Percentiles rank a stretch among this genome's conserved stretches.
Conservation (phyloP, 2,113 vertebrate species). For the Steatornis caripensis region DNA sequence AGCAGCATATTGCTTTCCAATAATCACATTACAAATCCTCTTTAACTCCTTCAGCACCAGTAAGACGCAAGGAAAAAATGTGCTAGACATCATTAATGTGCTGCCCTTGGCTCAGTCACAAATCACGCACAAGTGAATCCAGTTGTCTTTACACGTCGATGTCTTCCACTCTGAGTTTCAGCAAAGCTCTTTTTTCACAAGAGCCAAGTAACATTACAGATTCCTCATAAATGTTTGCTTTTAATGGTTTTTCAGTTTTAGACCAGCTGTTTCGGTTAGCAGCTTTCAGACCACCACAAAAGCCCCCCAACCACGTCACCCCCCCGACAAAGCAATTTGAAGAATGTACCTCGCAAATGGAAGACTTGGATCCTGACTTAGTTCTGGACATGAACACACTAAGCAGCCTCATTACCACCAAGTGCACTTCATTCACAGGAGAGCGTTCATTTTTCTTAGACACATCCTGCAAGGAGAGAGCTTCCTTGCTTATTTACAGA, state of each 20-base stretch:
- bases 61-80: not conserved
- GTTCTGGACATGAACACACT: conserved; percentile 99
- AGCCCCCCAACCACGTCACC: not conserved
- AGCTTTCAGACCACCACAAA: not conserved
- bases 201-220: not conserved
- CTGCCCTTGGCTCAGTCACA: not conserved
- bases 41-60: conserved; percentile 35
- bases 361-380: conserved; percentile 95
- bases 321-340: not conserved
- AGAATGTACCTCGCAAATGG: conserved; percentile 85
- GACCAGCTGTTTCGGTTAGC: not conserved
- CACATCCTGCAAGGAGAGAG: conserved; percentile 80
- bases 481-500: not conserved
- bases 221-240: not conserved
- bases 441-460: conserved; percentile 95
- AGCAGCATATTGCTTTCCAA: conserved; percentile 65
- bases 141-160: not conserved
- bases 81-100: not conserved
- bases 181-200: not conserved
- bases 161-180: not conserved
- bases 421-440: conserved; percentile 91
- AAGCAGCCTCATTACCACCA: conserved; percentile 96
- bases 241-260: not conserved
- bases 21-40: conserved; percentile 68
- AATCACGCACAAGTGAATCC: not conserved